Evolutionary conservation across 2,888 invertebrate genomes (phyloP).

Genomic region (Rugalucina vietnamica): DNA sequence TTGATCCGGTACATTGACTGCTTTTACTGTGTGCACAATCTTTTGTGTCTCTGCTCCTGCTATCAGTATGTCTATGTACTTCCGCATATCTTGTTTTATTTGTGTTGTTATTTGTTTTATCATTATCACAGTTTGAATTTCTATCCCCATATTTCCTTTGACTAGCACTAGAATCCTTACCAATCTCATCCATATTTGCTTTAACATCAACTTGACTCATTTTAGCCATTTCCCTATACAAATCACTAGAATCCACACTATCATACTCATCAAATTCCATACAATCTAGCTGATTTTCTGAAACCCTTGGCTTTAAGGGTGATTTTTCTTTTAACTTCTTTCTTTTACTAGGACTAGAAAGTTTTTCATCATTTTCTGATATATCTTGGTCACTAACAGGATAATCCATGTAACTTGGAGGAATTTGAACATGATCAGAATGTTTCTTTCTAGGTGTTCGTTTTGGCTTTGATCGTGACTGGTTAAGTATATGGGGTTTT

Average conservation of each 20-base stretch:
- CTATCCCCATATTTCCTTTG: not conserved
- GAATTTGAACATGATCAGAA: not conserved
- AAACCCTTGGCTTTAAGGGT: not conserved
- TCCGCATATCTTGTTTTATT: not conserved
- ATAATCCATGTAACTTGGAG: not conserved
- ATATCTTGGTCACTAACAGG: not conserved
- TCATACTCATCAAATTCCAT: not conserved
- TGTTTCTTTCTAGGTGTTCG: not conserved
- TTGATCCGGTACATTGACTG: no score
- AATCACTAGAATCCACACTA: constrained; percentile 7
- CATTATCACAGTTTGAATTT: not conserved
- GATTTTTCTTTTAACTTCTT: not conserved
- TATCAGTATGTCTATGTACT: not conserved
- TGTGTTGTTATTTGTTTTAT: not conserved
- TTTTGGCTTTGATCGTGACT: not conserved
- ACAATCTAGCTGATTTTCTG: not conserved
- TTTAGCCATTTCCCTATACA: constrained; percentile 20
- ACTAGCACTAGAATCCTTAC: not conserved
- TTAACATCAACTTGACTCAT: not conserved
- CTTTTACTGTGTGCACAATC: no score
- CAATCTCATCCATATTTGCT: not conserved
- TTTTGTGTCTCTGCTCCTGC: not conserved
- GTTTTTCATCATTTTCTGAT: not conserved
- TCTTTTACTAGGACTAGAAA: not conserved
- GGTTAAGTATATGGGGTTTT: not conserved